Base-by-base conservation (phyloP, 2,113 vertebrate species). In the Ammospiza nelsoni region DNA sequence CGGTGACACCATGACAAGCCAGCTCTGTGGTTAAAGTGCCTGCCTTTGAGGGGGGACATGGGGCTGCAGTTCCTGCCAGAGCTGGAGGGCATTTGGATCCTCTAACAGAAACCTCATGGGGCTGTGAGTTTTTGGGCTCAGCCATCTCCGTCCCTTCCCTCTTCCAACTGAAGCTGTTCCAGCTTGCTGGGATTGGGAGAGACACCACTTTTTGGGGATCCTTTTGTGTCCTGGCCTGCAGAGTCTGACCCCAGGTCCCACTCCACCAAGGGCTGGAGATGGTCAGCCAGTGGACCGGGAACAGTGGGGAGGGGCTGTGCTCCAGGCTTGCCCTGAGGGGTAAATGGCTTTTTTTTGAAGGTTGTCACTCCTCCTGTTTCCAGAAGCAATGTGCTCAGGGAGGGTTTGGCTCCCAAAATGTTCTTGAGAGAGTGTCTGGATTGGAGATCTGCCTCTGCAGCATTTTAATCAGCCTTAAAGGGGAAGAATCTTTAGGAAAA, bases 401-500 rank as follows among this genome's bases (percentile, higher is more conserved):
- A 22, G 9, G 7, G 6, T 41, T 51, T 46, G 31, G n/a, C n/a
- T 73, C 59, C 55, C 63, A n/a, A 23, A 69, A 19, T 9, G 31
- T 58, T 93, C 75, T 59, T 54, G 54, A 80, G 43, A 66, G 37
- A 9, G 3, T 31, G 15, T 72, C 58, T 93, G 48, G 37, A 31
- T 44, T 71, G 76, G 69, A 76, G 51, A 35, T 57, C 33, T 63
- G 35, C 48, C 49, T 87, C 63, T 88, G n/a, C 48, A 67, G 12
- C 63, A 44, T 91, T 75, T 85, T 51, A 76, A 52, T 85, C 57
- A 44, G 28, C 27, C 31, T 41, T 59, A 55, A n/a, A 90, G 7
- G 22, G 39, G 44, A 71, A 86, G 72, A 93, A 93, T 86, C 90
- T 96, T 90, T 81, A 94, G 90, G 87, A 90, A 84, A 95, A 85